Base-by-base conservation (phyloP, 2,797 vertebrate species). In the Picus viridis region DNA sequence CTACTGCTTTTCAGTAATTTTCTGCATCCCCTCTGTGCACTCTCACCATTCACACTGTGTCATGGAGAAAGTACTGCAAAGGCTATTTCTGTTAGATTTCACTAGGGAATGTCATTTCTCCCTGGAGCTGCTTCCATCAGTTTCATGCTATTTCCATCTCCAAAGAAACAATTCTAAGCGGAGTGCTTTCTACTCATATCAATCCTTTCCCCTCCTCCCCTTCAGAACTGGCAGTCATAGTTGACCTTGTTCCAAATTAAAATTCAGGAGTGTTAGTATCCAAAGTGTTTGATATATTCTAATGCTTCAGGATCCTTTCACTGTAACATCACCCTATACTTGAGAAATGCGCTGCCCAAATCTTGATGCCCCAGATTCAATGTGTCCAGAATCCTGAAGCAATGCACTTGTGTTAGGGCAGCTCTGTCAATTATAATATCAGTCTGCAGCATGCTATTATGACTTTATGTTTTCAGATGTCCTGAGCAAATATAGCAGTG, bases 31-130 rank as follows among this genome's bases (percentile, higher is more conserved):
- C 61, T 86, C 83, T 71, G 69, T 85, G 53, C 12, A 30, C 65
- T 94, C 69, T 91, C 71, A 83, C 90, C 39, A 45, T 92, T 88
- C 86, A 84, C 76, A 88, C 39, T 75, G 51, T 92, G 92, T 87
- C 70, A 80, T 24, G 83, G 82, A 49, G 47, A 71, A 88, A 67
- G 61, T 62, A 47, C 75, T 43, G 43, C 32, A 68, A 30, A 63
- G 64, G 56, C 74, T 80, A 85, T 83, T 86, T 95, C 36, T 62
- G 88, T 62, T 89, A 47, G 51, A 26, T 83, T 89, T 95, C 82
- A 45, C 62, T n/a, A 72, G 88, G 81, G 56, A 86, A 91, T 47
- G 3, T 61, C 87, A 32, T 89, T 81, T 83, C 27, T 90, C 65
- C 53, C 62, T 73, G 63, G 39, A 94, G 69, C 61, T 92, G 32